Evolutionary conservation across 2,888 invertebrate species (phyloP), one percentile per base, ranked within the genome.

Genomic region (Metellina segmentata): DNA sequence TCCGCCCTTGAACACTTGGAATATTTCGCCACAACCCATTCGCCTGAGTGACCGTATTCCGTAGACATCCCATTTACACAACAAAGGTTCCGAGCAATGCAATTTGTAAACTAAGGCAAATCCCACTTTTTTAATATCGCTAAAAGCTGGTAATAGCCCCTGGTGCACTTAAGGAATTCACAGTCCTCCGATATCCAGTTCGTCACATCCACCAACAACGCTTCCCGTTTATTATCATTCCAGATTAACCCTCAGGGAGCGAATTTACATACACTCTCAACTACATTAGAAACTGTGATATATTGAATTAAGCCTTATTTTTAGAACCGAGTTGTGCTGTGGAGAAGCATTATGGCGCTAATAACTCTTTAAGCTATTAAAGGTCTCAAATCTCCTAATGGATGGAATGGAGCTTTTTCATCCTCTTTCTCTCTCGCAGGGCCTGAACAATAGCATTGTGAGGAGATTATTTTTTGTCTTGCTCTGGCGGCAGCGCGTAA

Each of bases 321-420:
- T 79, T 79, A 34, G 34, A 6, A 61, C 6, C 11, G 20, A 5
- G 13, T 61, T 9, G 61, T 5, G 13, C 20, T 0, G 7, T n/a
- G 2, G 9, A n/a, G 52, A 6, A 8, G 34, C 7, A 7, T 61
- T 61, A 61, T 61, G 7, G 0, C 11, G 7, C 61, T 69, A 79
- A 69, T 69, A 79, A 79, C 61, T 53, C n/a, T 79, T 34, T 61
- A 34, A 79, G 34, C 48, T 61, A 79, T 79, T 79, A 79, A 79
- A 61, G 8, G 79, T 13, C 34, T 79, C 34, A 61, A 79, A 48
- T 34, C 34, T 34, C 7, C 48, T 34, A 79, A 79, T 61, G 61
- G 16, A 79, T 34, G 61, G 16, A 7, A 7, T 16, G 16, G 8
- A 13, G 34, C 0, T 61, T 61, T 79, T 53, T 79, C 7, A 11